Base-by-base conservation (phyloP, 2,888 invertebrate species). In the Cotesia congregata region DNA sequence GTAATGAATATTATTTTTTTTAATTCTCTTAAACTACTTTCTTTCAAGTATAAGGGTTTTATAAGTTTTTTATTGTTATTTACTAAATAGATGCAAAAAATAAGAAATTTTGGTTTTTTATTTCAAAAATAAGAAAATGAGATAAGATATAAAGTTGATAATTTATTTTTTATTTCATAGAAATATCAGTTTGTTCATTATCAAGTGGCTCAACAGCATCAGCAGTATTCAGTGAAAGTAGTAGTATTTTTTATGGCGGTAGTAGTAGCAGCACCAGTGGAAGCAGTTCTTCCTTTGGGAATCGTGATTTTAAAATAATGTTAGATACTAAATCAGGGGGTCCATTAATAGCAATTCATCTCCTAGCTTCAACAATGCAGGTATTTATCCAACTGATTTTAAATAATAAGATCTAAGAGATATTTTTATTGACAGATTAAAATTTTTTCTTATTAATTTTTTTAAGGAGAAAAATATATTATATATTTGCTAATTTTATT, bases 261-360 rank as follows among this genome's bases (percentile, higher is more conserved):
- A 86, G 82, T 75, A 87, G 81, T 79, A 85, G 82, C 74, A 83
- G 82, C 77, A 84, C 82, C 41, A 82, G 81, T 65, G 65, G 65
- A 65, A 20, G 7, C 60, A 62, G 5, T 65, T 80, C 80, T 40
- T 88, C 90, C 78, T 88, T 92, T 81, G 92, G 93, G 83, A 93
- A 93, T 83, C 91, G 94, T 67, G 94, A 95, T 88, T 95, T 95
- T 86, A 94, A 94, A 89, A 91, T 95, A 79, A 91, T 94, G 73
- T 90, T 94, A 68, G 94, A 95, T 86, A 90, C 92, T 76, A 94
- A 94, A 88, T 91, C 90, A 12, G 89, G 88, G 6, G 87, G 86
- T 72, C 91, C 95, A 83, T 94, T 96, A 90, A 93, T 96, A 76
- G 93, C 94, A 73, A 95, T 95, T 84, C 92, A 94, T 91, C 88